Percentiles rank a stretch among this genome's conserved stretches.
These are phyloP conservation scores for Cerceris ruficornis DNA, from an alignment of 2,888 invertebrate genomes.

Conservation along the genomic window DNA sequence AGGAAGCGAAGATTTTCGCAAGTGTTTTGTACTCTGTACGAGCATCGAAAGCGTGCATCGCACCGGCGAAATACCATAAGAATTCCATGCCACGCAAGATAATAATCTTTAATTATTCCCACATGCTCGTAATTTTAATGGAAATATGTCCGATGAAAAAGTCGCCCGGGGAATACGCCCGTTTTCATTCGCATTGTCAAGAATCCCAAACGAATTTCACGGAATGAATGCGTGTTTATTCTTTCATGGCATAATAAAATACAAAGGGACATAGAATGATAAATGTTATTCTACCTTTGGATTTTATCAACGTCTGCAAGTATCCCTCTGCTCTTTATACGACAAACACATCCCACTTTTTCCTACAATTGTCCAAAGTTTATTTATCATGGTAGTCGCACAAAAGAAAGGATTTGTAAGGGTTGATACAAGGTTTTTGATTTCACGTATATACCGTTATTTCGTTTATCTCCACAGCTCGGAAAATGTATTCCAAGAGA, in stretches of 20 bases:
- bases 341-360: too few relatives aligned
- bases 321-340: too few relatives aligned
- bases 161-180: conserved; percentile 1
- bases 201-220: conserved; percentile 8
- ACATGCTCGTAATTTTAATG: conserved; percentile 24
- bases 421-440: too few relatives aligned
- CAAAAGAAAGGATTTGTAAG: too few relatives aligned
- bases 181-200: conserved; percentile 25
- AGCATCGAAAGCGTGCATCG: background rate
- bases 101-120: conserved; percentile 54
- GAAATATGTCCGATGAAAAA: conserved; percentile 13
- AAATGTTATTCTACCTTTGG: too few relatives aligned
- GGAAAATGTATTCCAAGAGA: too few relatives aligned
- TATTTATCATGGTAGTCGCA: too few relatives aligned
- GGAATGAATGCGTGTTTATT: conserved; percentile 33
- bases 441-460: too few relatives aligned
- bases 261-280: conserved; percentile 2
- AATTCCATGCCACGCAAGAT: conserved; percentile 29
- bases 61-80: conserved; percentile 21
- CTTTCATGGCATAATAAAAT: conserved; percentile 26
- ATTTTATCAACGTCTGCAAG: too few relatives aligned
- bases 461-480: too few relatives aligned
- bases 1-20: conserved; percentile 5
- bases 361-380: too few relatives aligned
- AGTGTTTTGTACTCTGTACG: conserved; percentile 14